Evolutionary conservation across 2,797 vertebrate species (phyloP).

Genomic region (Helostoma temminkii): DNA sequence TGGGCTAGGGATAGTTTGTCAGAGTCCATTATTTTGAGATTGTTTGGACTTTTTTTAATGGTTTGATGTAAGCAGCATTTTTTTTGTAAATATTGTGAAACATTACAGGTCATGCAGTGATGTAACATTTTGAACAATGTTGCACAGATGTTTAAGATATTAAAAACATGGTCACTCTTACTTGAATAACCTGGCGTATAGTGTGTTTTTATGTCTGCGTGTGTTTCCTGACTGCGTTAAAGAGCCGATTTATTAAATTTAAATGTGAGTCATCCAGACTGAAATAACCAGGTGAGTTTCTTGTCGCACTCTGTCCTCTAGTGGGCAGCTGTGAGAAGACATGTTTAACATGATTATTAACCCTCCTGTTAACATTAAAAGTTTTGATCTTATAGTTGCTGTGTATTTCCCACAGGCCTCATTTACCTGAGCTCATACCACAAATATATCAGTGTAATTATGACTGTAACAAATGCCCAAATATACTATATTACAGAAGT

Average conservation of each 20-base stretch:
- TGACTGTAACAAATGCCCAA: no score
- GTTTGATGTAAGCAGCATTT: slow-evolving; percentile 92
- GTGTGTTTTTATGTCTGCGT: slow-evolving; percentile 79
- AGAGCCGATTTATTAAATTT: fast-evolving
- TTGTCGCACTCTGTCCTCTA: slow-evolving; percentile 55
- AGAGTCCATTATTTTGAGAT: slow-evolving; percentile 86
- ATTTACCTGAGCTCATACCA: no score
- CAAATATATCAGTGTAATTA: no score
- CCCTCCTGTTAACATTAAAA: no score
- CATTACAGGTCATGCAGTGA: slow-evolving; percentile 95
- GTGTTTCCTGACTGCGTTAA: not conserved
- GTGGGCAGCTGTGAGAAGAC: slow-evolving; percentile 18
- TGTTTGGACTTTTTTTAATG: slow-evolving; percentile 82
- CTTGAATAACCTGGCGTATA: slow-evolving; percentile 86
- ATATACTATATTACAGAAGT: no score
- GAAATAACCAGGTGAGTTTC: not conserved
- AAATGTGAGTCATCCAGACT: not conserved
- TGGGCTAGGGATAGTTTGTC: slow-evolving; percentile 89
- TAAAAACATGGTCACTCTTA: slow-evolving; percentile 96
- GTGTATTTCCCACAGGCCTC: no score
- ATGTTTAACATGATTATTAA: not conserved
- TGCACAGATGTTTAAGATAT: slow-evolving; percentile 95
- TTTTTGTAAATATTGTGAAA: slow-evolving; percentile 97
- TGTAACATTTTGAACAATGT: slow-evolving; percentile 96
- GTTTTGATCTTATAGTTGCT: no score